Conservation (phyloP, 2,888 invertebrate genomes). For the Mycalesis mineus region DNA sequence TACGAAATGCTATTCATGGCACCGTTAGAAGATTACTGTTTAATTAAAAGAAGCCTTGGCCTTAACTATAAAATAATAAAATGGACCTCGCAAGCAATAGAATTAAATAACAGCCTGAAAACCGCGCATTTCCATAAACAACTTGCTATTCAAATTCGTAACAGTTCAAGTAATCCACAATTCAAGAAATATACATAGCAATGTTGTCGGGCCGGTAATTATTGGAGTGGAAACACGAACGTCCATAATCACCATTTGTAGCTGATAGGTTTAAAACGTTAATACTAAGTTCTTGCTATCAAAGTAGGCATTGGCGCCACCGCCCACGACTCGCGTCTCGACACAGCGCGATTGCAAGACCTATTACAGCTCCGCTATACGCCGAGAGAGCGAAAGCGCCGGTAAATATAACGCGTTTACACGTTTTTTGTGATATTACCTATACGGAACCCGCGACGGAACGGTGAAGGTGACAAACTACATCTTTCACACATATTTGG, state of each 20-base stretch:
- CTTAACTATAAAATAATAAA: no score
- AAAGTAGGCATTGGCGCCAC: constrained; percentile 42
- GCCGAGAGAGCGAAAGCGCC: neutral
- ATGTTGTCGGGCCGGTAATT: constrained; percentile 43
- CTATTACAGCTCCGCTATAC: constrained; percentile 34
- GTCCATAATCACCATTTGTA: constrained; percentile 54
- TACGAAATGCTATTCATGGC: no score
- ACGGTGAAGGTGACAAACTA: no score
- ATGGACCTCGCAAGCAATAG: neutral
- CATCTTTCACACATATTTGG: no score
- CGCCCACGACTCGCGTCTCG: constrained; percentile 42
- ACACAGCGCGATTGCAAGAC: constrained; percentile 36
- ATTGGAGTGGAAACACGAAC: constrained; percentile 51
- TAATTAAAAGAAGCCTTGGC: no score
- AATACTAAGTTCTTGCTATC: constrained; percentile 41
- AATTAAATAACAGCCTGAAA: constrained; percentile 8
- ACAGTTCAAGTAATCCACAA: constrained; percentile 24
- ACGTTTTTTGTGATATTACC: neutral
- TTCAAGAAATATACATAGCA: constrained; percentile 29
- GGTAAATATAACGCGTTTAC: neutral
- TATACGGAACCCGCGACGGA: neutral
- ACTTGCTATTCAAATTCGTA: constrained; percentile 24
- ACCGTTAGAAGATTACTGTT: no score
- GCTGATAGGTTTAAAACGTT: constrained; percentile 45
- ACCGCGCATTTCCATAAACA: constrained; percentile 7